phyloP scores from a whole-genome alignment of 1,140 invertebrate species.

The Pachyrhynchus sulphureomaculatus region DNA sequence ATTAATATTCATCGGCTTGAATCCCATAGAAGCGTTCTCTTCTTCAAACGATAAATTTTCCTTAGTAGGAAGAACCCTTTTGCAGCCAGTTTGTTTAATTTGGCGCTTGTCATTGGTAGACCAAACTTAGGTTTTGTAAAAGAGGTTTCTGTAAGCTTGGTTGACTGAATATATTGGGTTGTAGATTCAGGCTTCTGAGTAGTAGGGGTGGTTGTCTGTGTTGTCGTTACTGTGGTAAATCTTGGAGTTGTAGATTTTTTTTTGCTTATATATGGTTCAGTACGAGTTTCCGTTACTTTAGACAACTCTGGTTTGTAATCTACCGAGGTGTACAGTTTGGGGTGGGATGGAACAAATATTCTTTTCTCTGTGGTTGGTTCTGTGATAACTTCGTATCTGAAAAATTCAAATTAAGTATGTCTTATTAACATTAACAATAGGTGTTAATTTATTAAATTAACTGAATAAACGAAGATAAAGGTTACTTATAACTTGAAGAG shows the following conservation, averaged over 20 bases:
- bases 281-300: background rate
- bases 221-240: constrained; percentile 34
- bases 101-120: constrained; percentile 41
- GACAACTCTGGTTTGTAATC: constrained; percentile 30
- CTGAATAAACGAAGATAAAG: no score
- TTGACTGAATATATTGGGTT: background rate
- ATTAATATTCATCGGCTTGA: constrained; percentile 42
- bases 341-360: constrained; percentile 43
- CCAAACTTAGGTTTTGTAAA: background rate
- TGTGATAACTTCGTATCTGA: constrained; percentile 37
- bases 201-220: constrained; percentile 20
- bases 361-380: constrained; percentile 44
- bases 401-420: constrained; percentile 6
- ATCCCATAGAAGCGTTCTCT: constrained; percentile 23
- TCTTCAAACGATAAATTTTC: constrained; percentile 1
- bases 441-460: no score
- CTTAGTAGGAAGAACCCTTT: constrained; percentile 13
- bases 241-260: constrained; percentile 19
- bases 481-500: no score
- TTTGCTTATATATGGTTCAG: constrained; percentile 9
- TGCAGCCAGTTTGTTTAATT: constrained; percentile 35
- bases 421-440: constrained; percentile 2
- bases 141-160: background rate
- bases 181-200: background rate
- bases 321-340: constrained; percentile 37